A percentile compares a stretch with the other conserved stretches of the same genome.
Conservation (phyloP, 2,113 vertebrate genomes). For the Callipepla squamata region DNA sequence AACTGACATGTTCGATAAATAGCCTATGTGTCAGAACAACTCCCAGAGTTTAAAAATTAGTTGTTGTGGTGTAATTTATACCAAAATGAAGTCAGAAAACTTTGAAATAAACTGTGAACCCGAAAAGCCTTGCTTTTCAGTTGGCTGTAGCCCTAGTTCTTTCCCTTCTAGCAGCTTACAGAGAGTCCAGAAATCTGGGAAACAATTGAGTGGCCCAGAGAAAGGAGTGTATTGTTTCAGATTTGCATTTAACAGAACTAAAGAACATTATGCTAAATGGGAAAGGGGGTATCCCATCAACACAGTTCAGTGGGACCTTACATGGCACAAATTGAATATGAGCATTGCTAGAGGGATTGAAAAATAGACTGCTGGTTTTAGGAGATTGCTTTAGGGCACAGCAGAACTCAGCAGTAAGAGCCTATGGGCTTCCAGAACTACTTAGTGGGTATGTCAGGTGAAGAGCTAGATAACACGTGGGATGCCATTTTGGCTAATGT, state of each 20-base stretch:
- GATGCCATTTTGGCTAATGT: not conserved
- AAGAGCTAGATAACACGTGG: not conserved
- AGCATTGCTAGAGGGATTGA: not conserved
- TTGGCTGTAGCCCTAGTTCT: not conserved
- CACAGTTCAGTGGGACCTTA: not conserved
- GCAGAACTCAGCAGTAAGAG: not conserved
- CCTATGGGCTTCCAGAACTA: not conserved
- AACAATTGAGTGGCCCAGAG: not conserved
- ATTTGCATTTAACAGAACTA: not conserved
- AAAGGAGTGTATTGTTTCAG: not conserved
- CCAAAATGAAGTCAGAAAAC: not conserved
- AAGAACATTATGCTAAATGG: not conserved
- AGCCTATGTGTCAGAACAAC: not conserved
- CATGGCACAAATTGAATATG: not conserved
- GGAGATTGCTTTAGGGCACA: not conserved
- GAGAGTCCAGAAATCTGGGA: not conserved
- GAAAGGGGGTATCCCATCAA: not conserved
- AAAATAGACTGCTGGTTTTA: not conserved
- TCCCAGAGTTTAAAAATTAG: not conserved
- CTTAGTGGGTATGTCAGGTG: not conserved
- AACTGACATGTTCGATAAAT: not conserved
- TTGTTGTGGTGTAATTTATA: not conserved
- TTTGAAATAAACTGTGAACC: rapidly evolving
- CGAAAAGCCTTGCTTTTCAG: not conserved
- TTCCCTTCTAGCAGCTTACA: not conserved